Percentiles rank a stretch among this genome's conserved stretches.
phyloP scores from a whole-genome alignment of 2,797 vertebrate species.

The Malacoctenus gilli region DNA sequence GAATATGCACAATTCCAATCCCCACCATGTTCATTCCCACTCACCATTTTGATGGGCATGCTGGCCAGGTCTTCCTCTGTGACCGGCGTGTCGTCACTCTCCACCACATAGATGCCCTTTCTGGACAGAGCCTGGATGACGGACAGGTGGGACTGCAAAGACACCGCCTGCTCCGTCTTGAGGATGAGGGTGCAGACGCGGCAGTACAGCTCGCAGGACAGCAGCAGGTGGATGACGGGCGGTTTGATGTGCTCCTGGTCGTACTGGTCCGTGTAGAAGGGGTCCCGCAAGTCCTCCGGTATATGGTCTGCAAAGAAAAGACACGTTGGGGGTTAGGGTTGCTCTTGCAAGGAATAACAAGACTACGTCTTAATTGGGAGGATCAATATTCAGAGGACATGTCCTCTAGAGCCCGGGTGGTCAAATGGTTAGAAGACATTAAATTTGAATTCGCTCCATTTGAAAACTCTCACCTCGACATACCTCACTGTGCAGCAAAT shows the following conservation, averaged over 20 bases:
- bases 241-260: conserved; percentile 99
- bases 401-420: too few relatives aligned
- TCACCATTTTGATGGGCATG: conserved; percentile 97
- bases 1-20: too few relatives aligned
- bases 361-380: too few relatives aligned
- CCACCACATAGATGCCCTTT: conserved; percentile 98
- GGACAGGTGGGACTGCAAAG: conserved; percentile 92
- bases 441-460: too few relatives aligned
- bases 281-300: conserved; percentile 94
- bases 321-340: not conserved
- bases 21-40: too few relatives aligned
- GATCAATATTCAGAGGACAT: too few relatives aligned
- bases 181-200: conserved; percentile 95
- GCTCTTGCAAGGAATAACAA: too few relatives aligned
- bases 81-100: conserved; percentile 92
- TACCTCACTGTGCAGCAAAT: too few relatives aligned
- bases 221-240: conserved; percentile 90
- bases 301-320: conserved; percentile 87
- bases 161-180: conserved; percentile 92
- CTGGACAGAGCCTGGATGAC: conserved; percentile 93
- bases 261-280: conserved; percentile 97
- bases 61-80: conserved; percentile 88
- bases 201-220: conserved; percentile 96
- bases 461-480: too few relatives aligned
- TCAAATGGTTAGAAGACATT: too few relatives aligned